Conservation (phyloP, 2,113 vertebrate genomes). For the Callaeas wilsoni region DNA sequence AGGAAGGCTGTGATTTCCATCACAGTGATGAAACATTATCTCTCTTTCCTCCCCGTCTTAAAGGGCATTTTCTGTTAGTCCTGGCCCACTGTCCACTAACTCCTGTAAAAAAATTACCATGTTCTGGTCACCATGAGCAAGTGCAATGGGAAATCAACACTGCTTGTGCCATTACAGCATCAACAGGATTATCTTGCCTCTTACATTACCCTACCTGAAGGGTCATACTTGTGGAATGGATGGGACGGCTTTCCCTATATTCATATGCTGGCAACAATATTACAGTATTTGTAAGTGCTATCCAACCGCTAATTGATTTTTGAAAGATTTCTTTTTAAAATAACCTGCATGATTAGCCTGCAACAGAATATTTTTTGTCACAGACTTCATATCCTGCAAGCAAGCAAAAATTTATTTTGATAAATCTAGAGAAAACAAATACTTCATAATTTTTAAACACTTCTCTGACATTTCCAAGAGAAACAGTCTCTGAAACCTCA, state of each 20-base stretch:
- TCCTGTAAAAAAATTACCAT: background rate
- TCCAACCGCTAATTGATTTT: too few relatives aligned
- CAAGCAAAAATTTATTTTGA: too few relatives aligned
- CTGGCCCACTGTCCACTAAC: background rate
- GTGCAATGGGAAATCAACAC: background rate
- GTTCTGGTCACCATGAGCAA: background rate
- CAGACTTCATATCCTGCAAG: too few relatives aligned
- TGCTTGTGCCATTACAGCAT: background rate
- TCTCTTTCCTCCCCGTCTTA: background rate
- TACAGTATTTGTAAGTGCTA: too few relatives aligned
- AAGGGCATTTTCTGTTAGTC: background rate
- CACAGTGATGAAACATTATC: rapidly evolving
- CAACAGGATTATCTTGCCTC: background rate
- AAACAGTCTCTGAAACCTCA: background rate
- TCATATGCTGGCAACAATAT: too few relatives aligned
- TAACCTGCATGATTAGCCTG: too few relatives aligned
- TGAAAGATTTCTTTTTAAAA: too few relatives aligned
- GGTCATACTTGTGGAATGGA: background rate
- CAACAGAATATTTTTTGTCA: too few relatives aligned
- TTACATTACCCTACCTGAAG: background rate
- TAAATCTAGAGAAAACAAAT: too few relatives aligned
- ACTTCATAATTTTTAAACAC: background rate
- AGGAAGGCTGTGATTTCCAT: background rate
- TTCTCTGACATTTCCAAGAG: background rate
- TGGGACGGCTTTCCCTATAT: too few relatives aligned